These are phyloP conservation scores for Dallia pectoralis DNA, from an alignment of 2,797 vertebrate genomes.

Conservation along the genomic window DNA sequence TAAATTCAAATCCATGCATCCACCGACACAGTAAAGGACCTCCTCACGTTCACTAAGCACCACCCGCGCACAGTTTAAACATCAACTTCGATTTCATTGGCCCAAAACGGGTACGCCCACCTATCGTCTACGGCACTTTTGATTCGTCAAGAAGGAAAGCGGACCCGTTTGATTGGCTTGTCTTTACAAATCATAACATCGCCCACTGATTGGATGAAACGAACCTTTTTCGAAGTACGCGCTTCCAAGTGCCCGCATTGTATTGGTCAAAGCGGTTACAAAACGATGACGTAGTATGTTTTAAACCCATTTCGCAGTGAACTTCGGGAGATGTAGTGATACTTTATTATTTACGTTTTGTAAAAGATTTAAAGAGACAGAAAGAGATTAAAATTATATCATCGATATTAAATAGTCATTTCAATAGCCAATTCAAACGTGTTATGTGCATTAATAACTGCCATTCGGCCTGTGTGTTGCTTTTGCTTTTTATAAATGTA, in stretches of 20 bases:
- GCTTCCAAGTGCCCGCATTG: conserved; percentile 35
- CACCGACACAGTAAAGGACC: conserved; percentile 47
- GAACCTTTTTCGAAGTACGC: conserved; percentile 78
- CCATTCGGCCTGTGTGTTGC: no score
- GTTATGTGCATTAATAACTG: no score
- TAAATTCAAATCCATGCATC: conserved; percentile 68
- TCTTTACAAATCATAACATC: conserved; percentile 46
- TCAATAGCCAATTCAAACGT: no score
- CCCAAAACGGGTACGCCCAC: conserved; percentile 24
- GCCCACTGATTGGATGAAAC: conserved; percentile 60
- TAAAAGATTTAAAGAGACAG: conserved; percentile 44
- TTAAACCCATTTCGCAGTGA: background rate
- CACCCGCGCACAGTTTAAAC: conserved; percentile 81
- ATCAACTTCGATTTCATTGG: conserved; percentile 63
- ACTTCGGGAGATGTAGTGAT: conserved; percentile 63
- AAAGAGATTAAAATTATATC: background rate
- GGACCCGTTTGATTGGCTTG: conserved; percentile 44
- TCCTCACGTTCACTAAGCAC: conserved; percentile 58
- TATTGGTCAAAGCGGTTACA: conserved; percentile 63
- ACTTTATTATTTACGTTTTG: conserved; percentile 43
- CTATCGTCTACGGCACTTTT: rapidly evolving
- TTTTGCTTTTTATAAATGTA: no score
- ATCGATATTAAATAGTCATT: background rate
- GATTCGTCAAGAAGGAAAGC: conserved; percentile 51
- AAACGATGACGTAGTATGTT: conserved; percentile 14